phyloP scores from a whole-genome alignment of 2,113 vertebrate genomes.

The Lates calcarifer region DNA sequence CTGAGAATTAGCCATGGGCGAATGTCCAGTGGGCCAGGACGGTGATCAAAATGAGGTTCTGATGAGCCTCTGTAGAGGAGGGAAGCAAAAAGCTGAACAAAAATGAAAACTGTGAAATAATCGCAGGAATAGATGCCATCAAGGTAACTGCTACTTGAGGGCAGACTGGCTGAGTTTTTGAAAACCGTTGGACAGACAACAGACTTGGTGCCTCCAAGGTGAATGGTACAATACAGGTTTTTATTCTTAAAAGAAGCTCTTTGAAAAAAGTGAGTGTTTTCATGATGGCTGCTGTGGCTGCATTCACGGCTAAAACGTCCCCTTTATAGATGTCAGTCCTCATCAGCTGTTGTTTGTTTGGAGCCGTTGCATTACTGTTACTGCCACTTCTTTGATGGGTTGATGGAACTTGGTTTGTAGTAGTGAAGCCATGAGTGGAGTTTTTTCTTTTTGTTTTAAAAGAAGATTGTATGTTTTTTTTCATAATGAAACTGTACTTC shows the following conservation, averaged over 20 bases:
- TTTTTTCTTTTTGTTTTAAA: not conserved
- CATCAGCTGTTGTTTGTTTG: constrained; percentile 38
- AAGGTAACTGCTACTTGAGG: not conserved
- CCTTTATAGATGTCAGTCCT: constrained; percentile 21
- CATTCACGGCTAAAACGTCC: not conserved
- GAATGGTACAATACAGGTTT: constrained; percentile 8
- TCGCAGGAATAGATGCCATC: not conserved
- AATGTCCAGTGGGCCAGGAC: not conserved
- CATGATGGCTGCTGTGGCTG: not conserved
- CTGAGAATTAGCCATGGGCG: constrained; percentile 20
- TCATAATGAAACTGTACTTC: constrained; percentile 7
- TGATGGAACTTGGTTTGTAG: constrained; percentile 21
- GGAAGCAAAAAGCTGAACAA: not conserved
- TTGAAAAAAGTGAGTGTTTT: not conserved
- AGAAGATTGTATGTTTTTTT: constrained; percentile 5
- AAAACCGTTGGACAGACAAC: not conserved
- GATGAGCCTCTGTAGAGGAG: not conserved
- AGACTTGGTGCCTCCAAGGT: constrained; percentile 8
- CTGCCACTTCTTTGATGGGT: not conserved
- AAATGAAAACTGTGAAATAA: not conserved
- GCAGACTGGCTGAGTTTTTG: not conserved
- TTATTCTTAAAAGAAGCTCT: constrained; percentile 5
- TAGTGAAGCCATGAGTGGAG: not conserved
- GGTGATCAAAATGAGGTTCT: not conserved
- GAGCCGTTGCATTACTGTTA: constrained; percentile 23